Evolutionary conservation across 2,113 vertebrate species (phyloP).

Genomic region (Neomonachus schauinslandi): DNA sequence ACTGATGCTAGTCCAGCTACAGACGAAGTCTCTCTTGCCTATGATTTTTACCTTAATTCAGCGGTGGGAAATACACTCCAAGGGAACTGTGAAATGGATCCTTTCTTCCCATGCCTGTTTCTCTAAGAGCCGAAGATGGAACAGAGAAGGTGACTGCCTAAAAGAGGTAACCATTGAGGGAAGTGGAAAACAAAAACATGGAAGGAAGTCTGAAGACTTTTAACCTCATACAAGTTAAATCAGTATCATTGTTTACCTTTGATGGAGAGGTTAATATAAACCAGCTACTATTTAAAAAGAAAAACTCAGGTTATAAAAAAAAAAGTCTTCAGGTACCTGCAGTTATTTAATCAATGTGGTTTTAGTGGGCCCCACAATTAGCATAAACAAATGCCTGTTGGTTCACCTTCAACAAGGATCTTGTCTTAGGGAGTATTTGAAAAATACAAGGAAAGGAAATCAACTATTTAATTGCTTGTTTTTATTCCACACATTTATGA

Average conservation of each 20-base stretch:
- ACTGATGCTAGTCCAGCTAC: not conserved
- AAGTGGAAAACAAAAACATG: not conserved
- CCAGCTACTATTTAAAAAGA: conserved; percentile 25
- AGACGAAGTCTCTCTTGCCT: not conserved
- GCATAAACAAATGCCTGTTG: not conserved
- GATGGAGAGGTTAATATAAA: not conserved
- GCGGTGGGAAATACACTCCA: not conserved
- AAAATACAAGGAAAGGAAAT: conserved; percentile 55
- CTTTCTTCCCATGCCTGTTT: not conserved
- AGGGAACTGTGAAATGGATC: not conserved
- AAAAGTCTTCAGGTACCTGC: not conserved
- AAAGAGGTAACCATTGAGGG: not conserved
- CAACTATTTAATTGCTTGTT: not conserved
- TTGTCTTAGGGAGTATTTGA: conserved; percentile 17
- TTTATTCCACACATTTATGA: conserved; percentile 42
- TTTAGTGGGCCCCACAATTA: not conserved
- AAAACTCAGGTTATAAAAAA: not conserved
- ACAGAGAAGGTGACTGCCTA: not conserved
- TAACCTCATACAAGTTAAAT: not conserved
- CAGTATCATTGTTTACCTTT: not conserved
- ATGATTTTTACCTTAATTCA: not conserved
- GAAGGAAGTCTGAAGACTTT: not conserved
- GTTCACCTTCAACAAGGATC: not conserved
- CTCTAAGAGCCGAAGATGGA: not conserved
- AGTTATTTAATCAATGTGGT: not conserved